Conservation (phyloP, 2,113 vertebrate species). For the Chitala chitala region DNA sequence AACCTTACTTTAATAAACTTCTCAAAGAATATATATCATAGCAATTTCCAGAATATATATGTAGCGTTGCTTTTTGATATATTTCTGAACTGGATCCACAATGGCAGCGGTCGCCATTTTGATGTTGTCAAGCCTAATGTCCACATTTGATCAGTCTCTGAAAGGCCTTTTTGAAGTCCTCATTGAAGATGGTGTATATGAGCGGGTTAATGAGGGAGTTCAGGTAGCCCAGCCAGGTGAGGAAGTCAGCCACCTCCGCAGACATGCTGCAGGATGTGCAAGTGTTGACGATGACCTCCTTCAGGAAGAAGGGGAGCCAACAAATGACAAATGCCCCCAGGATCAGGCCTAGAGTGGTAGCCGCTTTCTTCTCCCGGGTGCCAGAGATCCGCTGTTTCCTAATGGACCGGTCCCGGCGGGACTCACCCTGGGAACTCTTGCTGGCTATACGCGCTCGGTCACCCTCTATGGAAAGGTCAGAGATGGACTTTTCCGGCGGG, state of each 20-base stretch:
- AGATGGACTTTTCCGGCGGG: slow-evolving; percentile 75
- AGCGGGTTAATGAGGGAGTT: slow-evolving; percentile 97
- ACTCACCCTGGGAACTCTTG: slow-evolving; percentile 65
- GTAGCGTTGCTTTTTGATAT: background rate
- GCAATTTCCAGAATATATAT: background rate
- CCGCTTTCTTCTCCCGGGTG: slow-evolving; percentile 84
- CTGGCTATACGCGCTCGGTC: slow-evolving; percentile 64
- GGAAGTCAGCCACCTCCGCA: slow-evolving; percentile 84
- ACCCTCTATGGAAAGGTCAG: slow-evolving; percentile 78
- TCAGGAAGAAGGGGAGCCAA: slow-evolving; percentile 97
- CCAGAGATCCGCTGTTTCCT: slow-evolving; percentile 85
- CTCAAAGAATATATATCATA: background rate
- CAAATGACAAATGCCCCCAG: slow-evolving; percentile 94
- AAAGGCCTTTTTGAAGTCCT: slow-evolving; percentile 98
- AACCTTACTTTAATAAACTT: background rate
- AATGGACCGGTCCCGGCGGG: slow-evolving; percentile 71
- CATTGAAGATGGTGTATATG: slow-evolving; percentile 97
- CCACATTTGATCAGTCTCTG: slow-evolving; percentile 85
- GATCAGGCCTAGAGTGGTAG: slow-evolving; percentile 88
- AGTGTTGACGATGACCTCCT: slow-evolving; percentile 89
- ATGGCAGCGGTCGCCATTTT: no score
- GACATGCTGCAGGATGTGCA: slow-evolving; percentile 80
- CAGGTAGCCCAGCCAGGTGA: slow-evolving; percentile 94
- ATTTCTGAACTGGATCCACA: background rate
- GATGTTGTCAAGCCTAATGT: slow-evolving; percentile 64